A percentile compares a stretch with the other conserved stretches of the same genome.
phyloP scores from a whole-genome alignment of 1,140 invertebrate genomes.

The Lasioglossum baleicum region DNA sequence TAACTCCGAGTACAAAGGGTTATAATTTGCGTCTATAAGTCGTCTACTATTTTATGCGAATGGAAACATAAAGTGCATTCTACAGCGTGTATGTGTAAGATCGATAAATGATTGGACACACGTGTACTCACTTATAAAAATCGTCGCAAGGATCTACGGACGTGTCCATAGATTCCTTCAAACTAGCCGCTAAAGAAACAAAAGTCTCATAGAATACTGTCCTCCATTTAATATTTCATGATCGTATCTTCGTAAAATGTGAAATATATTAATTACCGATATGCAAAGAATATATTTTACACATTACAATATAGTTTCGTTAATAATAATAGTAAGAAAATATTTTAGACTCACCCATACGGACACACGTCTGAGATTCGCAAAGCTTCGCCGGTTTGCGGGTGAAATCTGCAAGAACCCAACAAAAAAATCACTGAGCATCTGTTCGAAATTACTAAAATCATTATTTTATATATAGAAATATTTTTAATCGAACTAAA shows the following conservation, averaged over 20 bases:
- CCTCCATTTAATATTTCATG: too few relatives aligned
- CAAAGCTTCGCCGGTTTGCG: slow-evolving; percentile 58
- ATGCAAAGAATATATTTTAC: too few relatives aligned
- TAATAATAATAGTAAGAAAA: not conserved
- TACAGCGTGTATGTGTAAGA: not conserved
- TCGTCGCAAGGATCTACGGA: slow-evolving; percentile 76
- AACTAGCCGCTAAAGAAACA: slow-evolving; percentile 72
- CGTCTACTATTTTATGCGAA: too few relatives aligned
- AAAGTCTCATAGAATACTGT: slow-evolving; percentile 1
- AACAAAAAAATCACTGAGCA: not conserved
- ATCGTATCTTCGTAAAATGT: too few relatives aligned
- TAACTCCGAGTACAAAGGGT: too few relatives aligned
- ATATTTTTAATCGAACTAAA: too few relatives aligned
- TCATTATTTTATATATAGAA: too few relatives aligned
- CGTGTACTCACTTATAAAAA: slow-evolving; percentile 75
- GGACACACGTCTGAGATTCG: slow-evolving; percentile 73
- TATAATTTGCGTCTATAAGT: too few relatives aligned
- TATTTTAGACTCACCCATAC: slow-evolving; percentile 68
- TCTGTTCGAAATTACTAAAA: not conserved
- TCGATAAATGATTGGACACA: too few relatives aligned
- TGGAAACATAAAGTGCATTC: too few relatives aligned
- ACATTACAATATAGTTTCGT: too few relatives aligned
- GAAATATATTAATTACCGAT: too few relatives aligned
- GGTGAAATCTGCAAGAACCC: slow-evolving; percentile 52
- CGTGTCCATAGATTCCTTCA: slow-evolving; percentile 77